Evolutionary conservation across 2,888 invertebrate genomes (phyloP), one percentile per base, ranked within the genome.

Genomic region (Allacma fusca): DNA sequence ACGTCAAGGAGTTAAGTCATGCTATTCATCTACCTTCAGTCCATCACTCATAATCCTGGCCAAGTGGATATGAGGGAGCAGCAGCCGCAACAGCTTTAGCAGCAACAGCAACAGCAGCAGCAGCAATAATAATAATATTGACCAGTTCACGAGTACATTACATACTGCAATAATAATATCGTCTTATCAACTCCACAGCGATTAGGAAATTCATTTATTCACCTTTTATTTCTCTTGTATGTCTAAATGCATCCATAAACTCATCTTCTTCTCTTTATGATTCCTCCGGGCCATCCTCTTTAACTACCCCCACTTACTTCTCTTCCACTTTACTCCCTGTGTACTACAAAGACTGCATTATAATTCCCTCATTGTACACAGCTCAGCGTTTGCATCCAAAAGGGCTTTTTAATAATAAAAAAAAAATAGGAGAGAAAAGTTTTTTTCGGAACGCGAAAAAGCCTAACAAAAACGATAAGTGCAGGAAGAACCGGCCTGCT

Each of bases 211-310:
- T 73, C 73, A 73, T 73, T 73, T 73, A 70, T 68, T 68, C 72
- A 72, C 72, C 62, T 62, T 73, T 73, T 73, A 73, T 73, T 73
- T 64, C 73, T 50, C 73, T 73, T 73, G 73, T 73, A 73, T 57
- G 26, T 57, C 59, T 59, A 75, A 75, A 75, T 75, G 69, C 75
- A 68, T 59, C 75, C 67, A 75, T 75, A 75, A 75, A 75, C 68
- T 75, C 68, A 75, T 75, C 68, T 75, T 75, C 69, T 69, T 28
- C 9, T 57, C 68, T 75, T 75, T 75, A 75, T 75, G 44, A 75
- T 57, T 75, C 75, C 75, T 75, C 34, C 16, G 57, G 69, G 69
- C 75, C 67, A 75, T 75, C 50, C 24, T 21, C 75, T 62, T 50
- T 68, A 75, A 57, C 40, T 69, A 68, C 69, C 59, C 50, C 24